phyloP scores from a whole-genome alignment of 2,888 invertebrate species.

The Plutella xylostella region DNA sequence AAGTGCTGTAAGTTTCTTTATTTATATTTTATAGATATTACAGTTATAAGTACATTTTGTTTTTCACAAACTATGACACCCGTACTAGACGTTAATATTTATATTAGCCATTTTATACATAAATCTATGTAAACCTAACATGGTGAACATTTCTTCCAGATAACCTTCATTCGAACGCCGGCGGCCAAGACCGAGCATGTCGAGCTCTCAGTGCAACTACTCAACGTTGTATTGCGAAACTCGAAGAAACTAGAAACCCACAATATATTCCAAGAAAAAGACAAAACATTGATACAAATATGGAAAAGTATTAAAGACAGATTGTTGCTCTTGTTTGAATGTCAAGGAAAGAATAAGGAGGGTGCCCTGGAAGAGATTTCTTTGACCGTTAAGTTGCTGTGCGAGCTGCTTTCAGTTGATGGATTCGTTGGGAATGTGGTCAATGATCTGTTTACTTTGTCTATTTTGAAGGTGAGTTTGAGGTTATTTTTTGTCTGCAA shows the following conservation, averaged over 20 bases:
- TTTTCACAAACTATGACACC: too few relatives aligned
- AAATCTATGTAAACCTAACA: too few relatives aligned
- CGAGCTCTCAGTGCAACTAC: slow-evolving; percentile 40
- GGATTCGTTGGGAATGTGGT: slow-evolving; percentile 35
- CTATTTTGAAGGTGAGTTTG: slow-evolving; percentile 42
- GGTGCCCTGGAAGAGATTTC: slow-evolving; percentile 37
- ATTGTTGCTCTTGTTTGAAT: slow-evolving; percentile 24
- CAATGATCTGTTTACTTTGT: slow-evolving; percentile 35
- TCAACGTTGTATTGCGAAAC: slow-evolving; percentile 40
- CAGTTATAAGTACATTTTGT: background rate
- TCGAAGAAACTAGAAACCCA: slow-evolving; percentile 51
- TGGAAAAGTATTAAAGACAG: slow-evolving; percentile 40
- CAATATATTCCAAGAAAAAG: slow-evolving; percentile 38
- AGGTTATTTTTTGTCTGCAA: too few relatives aligned
- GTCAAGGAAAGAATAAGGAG: slow-evolving; percentile 7
- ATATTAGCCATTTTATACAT: too few relatives aligned
- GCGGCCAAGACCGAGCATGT: slow-evolving; percentile 39
- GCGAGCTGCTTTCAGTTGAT: slow-evolving; percentile 44
- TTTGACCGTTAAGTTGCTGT: slow-evolving; percentile 38
- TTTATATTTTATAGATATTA: background rate
- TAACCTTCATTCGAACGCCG: slow-evolving; percentile 33
- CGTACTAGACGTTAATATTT: too few relatives aligned
- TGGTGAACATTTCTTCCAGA: too few relatives aligned
- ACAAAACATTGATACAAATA: slow-evolving; percentile 37
- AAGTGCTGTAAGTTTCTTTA: slow-evolving; percentile 47